Evolutionary conservation across 2,888 invertebrate genomes (phyloP), one percentile per base, ranked within the genome.

Genomic region (Tolmerus cingulatus): DNA sequence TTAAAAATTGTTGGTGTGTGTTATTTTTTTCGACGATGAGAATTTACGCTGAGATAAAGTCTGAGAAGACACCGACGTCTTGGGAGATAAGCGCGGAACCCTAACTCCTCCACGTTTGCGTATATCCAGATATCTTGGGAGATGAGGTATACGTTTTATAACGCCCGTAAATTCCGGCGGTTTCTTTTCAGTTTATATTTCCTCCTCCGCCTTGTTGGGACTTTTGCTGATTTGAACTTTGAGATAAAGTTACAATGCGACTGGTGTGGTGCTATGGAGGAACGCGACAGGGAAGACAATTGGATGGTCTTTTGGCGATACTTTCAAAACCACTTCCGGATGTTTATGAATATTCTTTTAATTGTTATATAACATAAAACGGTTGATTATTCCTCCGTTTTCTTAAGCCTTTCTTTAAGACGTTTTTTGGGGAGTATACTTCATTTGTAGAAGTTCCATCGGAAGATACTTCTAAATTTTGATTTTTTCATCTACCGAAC

Each of bases 91-190:
- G 37, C 77, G 14, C 16, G 37, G 37, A 19, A 77, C 37, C 40
- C 7, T 77, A 46, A 77, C 66, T 66, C 66, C 66, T 66, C 66
- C 66, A 66, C 66, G 12, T 66, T 66, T 66, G 66, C 23, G 40
- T 40, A 77, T 37, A 40, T 40, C 40, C n/a, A 77, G 23, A n/a
- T 77, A 40, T 77, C 30, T 34, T 8, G 77, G 19, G 34, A 37
- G 77, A 77, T 77, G 77, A 66, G 66, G 66, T 23, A 46, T 46
- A 77, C 12, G 77, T 23, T 77, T 77, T 77, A 77, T 40, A 77
- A 77, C 77, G 40, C 76, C 76, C 37, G 76, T 76, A 76, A 76
- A 76, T 76, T 76, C 76, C 40, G 77, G 77, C 77, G 77, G 77
- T 77, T 8, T 77, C 77, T 77, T 77, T 77, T 77, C 40, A 77